Base-by-base conservation (phyloP, 2,113 vertebrate genomes). In the Ceuthmochares aereus region DNA sequence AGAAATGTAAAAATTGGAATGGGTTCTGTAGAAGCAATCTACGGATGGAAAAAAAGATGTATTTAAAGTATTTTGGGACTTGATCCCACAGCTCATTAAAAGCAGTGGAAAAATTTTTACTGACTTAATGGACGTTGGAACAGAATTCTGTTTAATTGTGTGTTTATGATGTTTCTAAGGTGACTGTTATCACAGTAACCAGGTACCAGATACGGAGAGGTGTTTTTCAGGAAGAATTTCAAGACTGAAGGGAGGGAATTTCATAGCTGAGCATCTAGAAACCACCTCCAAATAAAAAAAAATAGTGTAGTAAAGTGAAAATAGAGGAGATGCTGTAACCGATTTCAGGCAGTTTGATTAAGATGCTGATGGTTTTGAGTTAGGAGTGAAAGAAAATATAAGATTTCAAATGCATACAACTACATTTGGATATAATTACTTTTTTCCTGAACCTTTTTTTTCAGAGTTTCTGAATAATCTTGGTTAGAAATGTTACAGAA, bases 91-190 rank as follows among this genome's bases (percentile, higher is more conserved):
- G 67, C 19, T 86, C 17, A 5, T 27, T 87, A 84, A 88, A 85
- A 66, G 83, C 9, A 11, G 21, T 84, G 85, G 93, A 86, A 93
- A 93, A 84, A 26, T 16, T 87, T 84, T 63, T 74, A 8, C 32
- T 60, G 85, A 40, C 37, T 92, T 89, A 47, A 81, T 73, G 87
- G 89, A 23, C 52, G 86, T 84, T 88, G 88, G 75, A 93, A 70
- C 18, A 78, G 52, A 81, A 67, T 77, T 12, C 13, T 49, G 15
- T 81, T 96, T 92, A 92, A 94, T 96, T 95, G 79, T 90, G 7
- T 96, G 78, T 84, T 92, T 96, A 90, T 83, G 59, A 20, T 64
- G 92, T 96, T 93, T 88, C 92, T 96, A 94, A 93, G 95, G 92
- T 89, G 90, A 88, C 82, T 95, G 27, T 90, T 95, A 49, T 52